Percentiles rank a stretch among this genome's conserved stretches.
phyloP scores from a whole-genome alignment of 2,888 invertebrate species.

The Drosophila setosimentum region DNA sequence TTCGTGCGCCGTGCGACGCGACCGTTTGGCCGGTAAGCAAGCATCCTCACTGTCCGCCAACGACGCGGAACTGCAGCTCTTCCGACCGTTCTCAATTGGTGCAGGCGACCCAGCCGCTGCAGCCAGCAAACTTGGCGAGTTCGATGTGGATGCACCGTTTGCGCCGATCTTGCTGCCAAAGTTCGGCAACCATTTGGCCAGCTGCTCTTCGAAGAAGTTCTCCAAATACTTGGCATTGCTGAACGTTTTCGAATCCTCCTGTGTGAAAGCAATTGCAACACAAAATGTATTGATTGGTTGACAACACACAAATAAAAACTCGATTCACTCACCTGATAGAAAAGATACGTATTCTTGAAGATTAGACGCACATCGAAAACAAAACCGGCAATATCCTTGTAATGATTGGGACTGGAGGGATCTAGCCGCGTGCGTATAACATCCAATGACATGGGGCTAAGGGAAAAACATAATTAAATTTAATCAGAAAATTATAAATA shows the following conservation, averaged over 20 bases:
- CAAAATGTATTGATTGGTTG: constrained; percentile 23
- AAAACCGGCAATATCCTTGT: constrained; percentile 91
- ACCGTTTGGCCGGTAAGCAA: constrained; percentile 83
- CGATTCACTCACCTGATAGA: constrained; percentile 89
- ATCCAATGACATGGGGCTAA: constrained; percentile 93
- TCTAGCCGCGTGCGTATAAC: constrained; percentile 92
- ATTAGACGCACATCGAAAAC: constrained; percentile 93
- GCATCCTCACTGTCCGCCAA: constrained; percentile 79
- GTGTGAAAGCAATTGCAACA: constrained; percentile 43
- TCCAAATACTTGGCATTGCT: constrained; percentile 93
- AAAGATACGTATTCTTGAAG: constrained; percentile 94
- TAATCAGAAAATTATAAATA: background rate
- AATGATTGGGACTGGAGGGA: constrained; percentile 90
- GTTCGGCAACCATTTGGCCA: constrained; percentile 92
- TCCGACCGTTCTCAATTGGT: constrained; percentile 78
- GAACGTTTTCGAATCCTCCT: constrained; percentile 92
- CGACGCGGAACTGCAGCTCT: constrained; percentile 74
- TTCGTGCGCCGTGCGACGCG: constrained; percentile 81
- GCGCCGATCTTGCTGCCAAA: constrained; percentile 86
- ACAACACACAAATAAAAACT: background rate
- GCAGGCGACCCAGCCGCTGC: constrained; percentile 68
- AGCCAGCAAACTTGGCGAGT: constrained; percentile 64
- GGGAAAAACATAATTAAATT: background rate
- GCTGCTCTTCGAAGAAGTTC: constrained; percentile 93
- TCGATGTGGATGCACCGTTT: constrained; percentile 68